Conservation (phyloP, 2,797 vertebrate species). For the Nannoperca obscura region DNA sequence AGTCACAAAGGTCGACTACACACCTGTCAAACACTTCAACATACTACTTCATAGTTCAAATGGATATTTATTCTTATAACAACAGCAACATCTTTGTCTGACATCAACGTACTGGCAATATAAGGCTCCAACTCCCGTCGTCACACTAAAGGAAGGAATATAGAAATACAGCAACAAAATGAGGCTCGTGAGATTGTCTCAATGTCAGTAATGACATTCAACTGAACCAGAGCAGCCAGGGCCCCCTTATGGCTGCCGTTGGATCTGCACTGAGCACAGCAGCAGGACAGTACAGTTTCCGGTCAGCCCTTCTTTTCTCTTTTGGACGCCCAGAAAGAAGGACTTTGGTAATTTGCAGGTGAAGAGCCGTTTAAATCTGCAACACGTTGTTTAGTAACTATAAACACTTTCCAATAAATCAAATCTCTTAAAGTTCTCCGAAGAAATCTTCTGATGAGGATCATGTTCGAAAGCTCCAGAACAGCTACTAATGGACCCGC, state of each 20-base stretch:
- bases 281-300: slow-evolving; percentile 51
- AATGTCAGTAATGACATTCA: slow-evolving; percentile 42
- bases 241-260: slow-evolving; percentile 58
- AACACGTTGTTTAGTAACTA: background rate
- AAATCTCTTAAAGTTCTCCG: too few species aligned
- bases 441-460: too few species aligned
- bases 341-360: slow-evolving; percentile 27
- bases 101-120: slow-evolving; percentile 77
- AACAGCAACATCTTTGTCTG: slow-evolving; percentile 66
- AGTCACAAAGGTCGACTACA: slow-evolving; percentile 64
- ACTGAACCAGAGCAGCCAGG: slow-evolving; percentile 35
- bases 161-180: slow-evolving; percentile 20
- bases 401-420: too few species aligned
- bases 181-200: slow-evolving; percentile 58
- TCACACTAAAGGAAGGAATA: slow-evolving; percentile 37
- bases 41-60: slow-evolving; percentile 67
- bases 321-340: slow-evolving; percentile 16
- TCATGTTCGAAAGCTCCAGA: background rate
- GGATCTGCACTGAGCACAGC: slow-evolving; percentile 49
- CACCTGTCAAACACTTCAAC: slow-evolving; percentile 62
- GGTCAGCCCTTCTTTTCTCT: slow-evolving; percentile 63
- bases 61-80: slow-evolving; percentile 44
- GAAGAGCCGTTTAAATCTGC: background rate
- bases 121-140: slow-evolving; percentile 65
- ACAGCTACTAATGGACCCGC: background rate